Percentiles rank a stretch among this genome's conserved stretches.
phyloP scores from a whole-genome alignment of 2,888 invertebrate genomes.

The Eupithecia exiguata region DNA sequence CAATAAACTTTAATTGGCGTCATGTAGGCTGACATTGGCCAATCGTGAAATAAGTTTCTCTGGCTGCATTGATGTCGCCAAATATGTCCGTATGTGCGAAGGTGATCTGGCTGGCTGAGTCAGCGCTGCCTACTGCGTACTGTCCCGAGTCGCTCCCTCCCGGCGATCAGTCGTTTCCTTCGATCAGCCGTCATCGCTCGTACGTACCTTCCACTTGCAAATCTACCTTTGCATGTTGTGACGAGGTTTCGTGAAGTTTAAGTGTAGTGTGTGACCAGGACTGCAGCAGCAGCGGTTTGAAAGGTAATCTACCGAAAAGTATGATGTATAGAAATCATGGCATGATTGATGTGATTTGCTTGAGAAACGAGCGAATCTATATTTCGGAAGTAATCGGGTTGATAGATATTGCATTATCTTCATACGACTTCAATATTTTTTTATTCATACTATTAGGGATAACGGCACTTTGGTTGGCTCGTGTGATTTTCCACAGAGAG shows the following conservation, averaged over 20 bases:
- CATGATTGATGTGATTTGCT: not conserved
- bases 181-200: constrained; percentile 57
- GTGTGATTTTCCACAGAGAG: not conserved
- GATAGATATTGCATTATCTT: not conserved
- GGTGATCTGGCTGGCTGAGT: constrained; percentile 75
- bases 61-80: constrained; percentile 75
- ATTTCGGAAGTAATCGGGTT: not conserved
- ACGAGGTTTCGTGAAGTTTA: constrained; percentile 52
- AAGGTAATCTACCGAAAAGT: constrained; percentile 46
- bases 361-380: not conserved
- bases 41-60: constrained; percentile 60
- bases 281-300: constrained; percentile 42
- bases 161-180: constrained; percentile 64
- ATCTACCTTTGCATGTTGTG: constrained; percentile 50
- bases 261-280: constrained; percentile 50
- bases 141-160: constrained; percentile 48
- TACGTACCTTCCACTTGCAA: constrained; percentile 59
- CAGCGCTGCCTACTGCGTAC: constrained; percentile 61
- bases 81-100: constrained; percentile 80
- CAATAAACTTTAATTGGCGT: constrained; percentile 45
- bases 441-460: not conserved
- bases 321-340: not conserved
- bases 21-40: constrained; percentile 64
- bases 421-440: not conserved
- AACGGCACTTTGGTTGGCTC: not conserved